Percentiles rank a stretch among this genome's conserved stretches.
phyloP scores from a whole-genome alignment of 2,113 vertebrate genomes.

The Apaloderma vittatum region DNA sequence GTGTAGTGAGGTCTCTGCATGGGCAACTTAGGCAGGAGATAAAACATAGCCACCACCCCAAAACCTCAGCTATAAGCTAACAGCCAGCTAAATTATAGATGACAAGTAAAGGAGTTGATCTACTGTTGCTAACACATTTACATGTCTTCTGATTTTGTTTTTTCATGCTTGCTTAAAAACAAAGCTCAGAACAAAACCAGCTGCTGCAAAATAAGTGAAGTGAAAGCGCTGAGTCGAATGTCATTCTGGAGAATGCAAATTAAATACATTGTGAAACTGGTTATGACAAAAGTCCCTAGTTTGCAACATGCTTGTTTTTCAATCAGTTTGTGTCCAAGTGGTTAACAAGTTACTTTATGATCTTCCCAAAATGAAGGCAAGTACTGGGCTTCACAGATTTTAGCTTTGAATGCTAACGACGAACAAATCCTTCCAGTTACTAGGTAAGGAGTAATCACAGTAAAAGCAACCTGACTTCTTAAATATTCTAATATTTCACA shows the following conservation, averaged over 20 bases:
- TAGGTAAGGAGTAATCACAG: background rate
- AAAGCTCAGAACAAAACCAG: background rate
- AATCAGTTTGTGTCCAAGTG: background rate
- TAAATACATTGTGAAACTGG: background rate
- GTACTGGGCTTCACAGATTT: background rate
- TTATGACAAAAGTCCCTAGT: background rate
- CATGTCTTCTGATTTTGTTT: background rate
- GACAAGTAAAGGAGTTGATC: background rate
- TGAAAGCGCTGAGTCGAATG: background rate
- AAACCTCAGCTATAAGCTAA: background rate
- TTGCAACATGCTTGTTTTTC: background rate
- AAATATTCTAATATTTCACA: background rate
- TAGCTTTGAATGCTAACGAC: background rate
- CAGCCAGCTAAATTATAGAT: background rate
- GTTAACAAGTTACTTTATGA: background rate
- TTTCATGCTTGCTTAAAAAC: background rate
- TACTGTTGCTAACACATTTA: background rate
- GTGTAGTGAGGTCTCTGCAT: background rate
- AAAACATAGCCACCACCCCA: background rate
- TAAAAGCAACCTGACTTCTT: background rate
- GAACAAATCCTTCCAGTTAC: background rate
- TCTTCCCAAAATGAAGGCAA: background rate
- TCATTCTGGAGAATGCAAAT: background rate
- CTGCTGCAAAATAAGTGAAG: background rate
- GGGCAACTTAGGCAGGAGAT: background rate